These are phyloP conservation scores for Leiothrix lutea DNA, from an alignment of 2,113 vertebrate species.

Conservation along the genomic window DNA sequence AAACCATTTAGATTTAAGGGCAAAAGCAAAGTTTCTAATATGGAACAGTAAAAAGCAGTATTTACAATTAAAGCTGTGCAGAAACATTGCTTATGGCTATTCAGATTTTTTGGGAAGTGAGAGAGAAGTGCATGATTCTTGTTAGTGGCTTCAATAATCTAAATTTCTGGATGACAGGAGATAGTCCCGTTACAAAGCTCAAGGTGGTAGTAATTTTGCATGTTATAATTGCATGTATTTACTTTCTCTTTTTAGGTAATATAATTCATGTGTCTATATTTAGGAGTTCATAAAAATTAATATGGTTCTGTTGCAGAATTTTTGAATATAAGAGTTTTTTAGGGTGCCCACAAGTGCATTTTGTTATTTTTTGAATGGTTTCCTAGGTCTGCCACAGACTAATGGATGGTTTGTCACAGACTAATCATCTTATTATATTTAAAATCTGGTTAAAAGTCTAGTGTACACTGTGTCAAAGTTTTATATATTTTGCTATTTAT, in stretches of 20 bases:
- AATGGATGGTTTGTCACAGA: background rate
- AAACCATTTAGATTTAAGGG: background rate
- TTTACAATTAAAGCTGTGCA: background rate
- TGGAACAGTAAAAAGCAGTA: background rate
- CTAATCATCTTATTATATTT: background rate
- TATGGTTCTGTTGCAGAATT: background rate
- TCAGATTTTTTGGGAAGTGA: background rate
- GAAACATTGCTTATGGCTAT: background rate
- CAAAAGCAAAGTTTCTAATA: background rate
- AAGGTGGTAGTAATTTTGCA: background rate
- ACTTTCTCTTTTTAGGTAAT: background rate
- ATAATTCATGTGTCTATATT: background rate
- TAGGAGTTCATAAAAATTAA: background rate
- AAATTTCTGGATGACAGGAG: background rate
- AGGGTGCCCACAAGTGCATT: fast-evolving
- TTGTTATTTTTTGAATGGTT: background rate
- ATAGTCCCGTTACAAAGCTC: background rate
- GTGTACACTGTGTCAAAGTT: background rate
- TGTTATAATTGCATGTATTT: background rate
- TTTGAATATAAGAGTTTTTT: background rate
- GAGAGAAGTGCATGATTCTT: background rate
- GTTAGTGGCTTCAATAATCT: background rate
- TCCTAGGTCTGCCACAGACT: background rate
- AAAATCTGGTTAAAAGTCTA: background rate
- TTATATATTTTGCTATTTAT: background rate